Conservation (phyloP, 2,888 invertebrate genomes). For the Subacronicta megacephala region DNA sequence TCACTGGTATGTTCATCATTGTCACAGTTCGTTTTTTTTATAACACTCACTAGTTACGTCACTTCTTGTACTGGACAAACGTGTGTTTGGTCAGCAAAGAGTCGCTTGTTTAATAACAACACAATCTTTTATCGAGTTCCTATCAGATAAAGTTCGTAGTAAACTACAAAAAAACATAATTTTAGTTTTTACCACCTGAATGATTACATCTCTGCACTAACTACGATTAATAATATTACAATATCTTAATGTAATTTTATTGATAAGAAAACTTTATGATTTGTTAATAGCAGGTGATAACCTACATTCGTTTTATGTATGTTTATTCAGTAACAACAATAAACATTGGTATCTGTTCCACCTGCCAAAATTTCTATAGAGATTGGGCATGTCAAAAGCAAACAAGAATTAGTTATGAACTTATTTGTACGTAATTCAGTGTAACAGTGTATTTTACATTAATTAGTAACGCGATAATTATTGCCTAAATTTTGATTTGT, state of each 20-base stretch:
- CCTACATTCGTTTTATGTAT: conserved; percentile 62
- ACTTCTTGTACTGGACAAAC: conserved; percentile 80
- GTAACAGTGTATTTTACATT: conserved; percentile 34
- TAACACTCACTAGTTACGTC: conserved; percentile 51
- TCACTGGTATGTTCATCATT: conserved; percentile 67
- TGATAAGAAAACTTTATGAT: conserved; percentile 66
- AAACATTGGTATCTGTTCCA: conserved; percentile 44
- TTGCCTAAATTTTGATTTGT: conserved; percentile 30
- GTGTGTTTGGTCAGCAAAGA: conserved; percentile 78
- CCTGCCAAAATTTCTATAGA: conserved; percentile 45
- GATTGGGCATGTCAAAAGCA: conserved; percentile 23
- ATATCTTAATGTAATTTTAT: conserved; percentile 54
- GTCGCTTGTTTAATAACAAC: conserved; percentile 60
- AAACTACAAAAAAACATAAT: conserved; percentile 48
- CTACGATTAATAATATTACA: conserved; percentile 45
- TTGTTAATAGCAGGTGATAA: conserved; percentile 68
- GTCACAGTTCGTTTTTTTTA: conserved; percentile 58
- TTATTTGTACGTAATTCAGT: conserved; percentile 36
- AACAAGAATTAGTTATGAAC: conserved; percentile 44
- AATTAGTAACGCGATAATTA: conserved; percentile 35
- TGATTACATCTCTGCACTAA: conserved; percentile 62
- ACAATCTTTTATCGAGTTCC: conserved; percentile 56
- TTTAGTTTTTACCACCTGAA: conserved; percentile 57
- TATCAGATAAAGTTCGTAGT: conserved; percentile 56
- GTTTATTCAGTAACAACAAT: conserved; percentile 46